A percentile compares a stretch with the other conserved stretches of the same genome.
Conservation (phyloP, 1,140 invertebrate genomes). For the Hormaphis cornu region DNA sequence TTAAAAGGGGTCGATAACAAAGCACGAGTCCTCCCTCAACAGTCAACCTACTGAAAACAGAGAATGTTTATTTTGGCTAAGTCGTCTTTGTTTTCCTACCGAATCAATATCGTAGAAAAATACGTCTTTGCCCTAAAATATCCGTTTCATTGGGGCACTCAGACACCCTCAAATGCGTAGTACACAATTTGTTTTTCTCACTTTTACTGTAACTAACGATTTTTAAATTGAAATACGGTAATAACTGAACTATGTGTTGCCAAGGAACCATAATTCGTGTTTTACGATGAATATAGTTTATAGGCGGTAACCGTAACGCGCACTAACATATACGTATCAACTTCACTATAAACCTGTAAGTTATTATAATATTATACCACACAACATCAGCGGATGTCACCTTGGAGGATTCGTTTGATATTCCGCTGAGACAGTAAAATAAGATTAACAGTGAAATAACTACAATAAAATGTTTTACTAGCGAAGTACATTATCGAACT, state of each 20-base stretch:
- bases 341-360: too few relatives aligned
- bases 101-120: slow-evolving; percentile 5
- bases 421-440: neutral
- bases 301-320: too few relatives aligned
- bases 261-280: neutral
- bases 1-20: neutral
- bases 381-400: neutral
- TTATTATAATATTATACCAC: neutral
- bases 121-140: neutral
- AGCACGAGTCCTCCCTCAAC: neutral
- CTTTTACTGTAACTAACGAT: neutral
- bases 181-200: neutral
- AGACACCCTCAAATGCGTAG: neutral
- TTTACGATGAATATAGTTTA: too few relatives aligned
- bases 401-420: neutral
- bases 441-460: too few relatives aligned
- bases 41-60: neutral
- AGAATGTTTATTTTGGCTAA: neutral
- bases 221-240: neutral
- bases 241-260: neutral
- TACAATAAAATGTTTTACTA: too few relatives aligned
- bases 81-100: slow-evolving; percentile 4
- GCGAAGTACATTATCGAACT: too few relatives aligned
- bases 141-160: neutral
- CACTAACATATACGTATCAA: too few relatives aligned